phyloP scores from a whole-genome alignment of 2,888 invertebrate species.

The Abscondita cerata region DNA sequence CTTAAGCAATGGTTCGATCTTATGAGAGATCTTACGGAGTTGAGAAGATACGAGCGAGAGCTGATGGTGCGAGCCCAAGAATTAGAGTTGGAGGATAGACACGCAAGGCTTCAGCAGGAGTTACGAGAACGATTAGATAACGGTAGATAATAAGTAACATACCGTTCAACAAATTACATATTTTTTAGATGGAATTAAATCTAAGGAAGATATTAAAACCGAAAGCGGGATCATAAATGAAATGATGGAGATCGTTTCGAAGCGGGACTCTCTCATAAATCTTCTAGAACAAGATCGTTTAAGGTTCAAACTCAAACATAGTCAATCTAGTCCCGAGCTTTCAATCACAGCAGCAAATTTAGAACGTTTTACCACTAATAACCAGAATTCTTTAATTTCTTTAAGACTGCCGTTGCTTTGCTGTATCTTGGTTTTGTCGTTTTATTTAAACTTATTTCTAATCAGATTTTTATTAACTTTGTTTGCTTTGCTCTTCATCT shows the following conservation, averaged over 20 bases:
- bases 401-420: constrained; percentile 1
- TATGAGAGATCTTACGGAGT: constrained; percentile 73
- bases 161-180: too few relatives aligned
- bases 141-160: too few relatives aligned
- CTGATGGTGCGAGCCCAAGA: constrained; percentile 80
- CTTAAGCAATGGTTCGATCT: constrained; percentile 77
- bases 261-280: constrained; percentile 70
- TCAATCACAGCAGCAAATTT: constrained; percentile 15
- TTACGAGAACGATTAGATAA: constrained; percentile 70
- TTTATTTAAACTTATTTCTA: background rate
- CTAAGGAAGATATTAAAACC: constrained; percentile 63
- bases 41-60: constrained; percentile 77
- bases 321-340: constrained; percentile 26
- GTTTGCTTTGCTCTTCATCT: background rate
- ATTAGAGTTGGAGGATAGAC: constrained; percentile 81
- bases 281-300: constrained; percentile 74
- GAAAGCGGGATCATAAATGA: constrained; percentile 81
- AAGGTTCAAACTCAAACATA: constrained; percentile 62
- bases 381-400: constrained; percentile 1
- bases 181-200: constrained; percentile 62
- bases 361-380: background rate
- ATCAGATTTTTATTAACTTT: background rate
- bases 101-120: constrained; percentile 78
- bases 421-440: constrained; percentile 14
- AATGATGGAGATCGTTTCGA: constrained; percentile 82